Evolutionary conservation across 2,113 vertebrate species (phyloP).

Genomic region (Sialia sialis): DNA sequence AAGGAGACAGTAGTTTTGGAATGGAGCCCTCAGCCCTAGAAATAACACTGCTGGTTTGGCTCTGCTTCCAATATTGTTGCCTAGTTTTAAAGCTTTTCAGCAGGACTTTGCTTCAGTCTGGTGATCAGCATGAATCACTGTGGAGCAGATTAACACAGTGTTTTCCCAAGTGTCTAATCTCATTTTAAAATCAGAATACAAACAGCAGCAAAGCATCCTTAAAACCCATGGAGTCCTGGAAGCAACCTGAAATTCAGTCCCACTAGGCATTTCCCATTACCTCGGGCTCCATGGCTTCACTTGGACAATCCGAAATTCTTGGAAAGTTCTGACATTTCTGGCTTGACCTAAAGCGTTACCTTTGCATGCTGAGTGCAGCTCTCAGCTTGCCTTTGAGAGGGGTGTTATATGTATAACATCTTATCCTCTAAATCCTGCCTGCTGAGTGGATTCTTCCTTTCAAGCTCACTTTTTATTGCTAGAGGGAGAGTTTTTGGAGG

Average conservation of each 20-base stretch:
- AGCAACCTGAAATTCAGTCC: neutral
- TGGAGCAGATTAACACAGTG: slow-evolving; percentile 20
- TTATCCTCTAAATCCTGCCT: slow-evolving; percentile 25
- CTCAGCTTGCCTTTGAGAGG: neutral
- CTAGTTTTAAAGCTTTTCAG: slow-evolving; percentile 52
- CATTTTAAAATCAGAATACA: slow-evolving; percentile 16
- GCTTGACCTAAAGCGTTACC: slow-evolving; percentile 12
- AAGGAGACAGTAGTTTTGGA: slow-evolving; percentile 43
- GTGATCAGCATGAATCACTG: slow-evolving; percentile 33
- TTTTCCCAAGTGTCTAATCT: slow-evolving; percentile 53
- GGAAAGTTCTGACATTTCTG: neutral
- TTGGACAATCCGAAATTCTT: slow-evolving; percentile 5
- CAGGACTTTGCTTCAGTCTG: slow-evolving; percentile 6
- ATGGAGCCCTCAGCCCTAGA: neutral
- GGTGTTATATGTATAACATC: neutral
- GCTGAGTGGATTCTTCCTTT: slow-evolving; percentile 19
- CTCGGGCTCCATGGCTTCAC: neutral
- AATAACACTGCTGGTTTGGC: slow-evolving; percentile 39
- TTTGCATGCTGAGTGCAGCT: slow-evolving; percentile 37
- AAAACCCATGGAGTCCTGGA: neutral
- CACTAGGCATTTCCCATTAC: neutral
- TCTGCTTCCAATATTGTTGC: slow-evolving; percentile 20
- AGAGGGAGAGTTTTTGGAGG: neutral
- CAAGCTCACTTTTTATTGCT: neutral
- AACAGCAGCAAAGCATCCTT: slow-evolving; percentile 39